Base-by-base conservation (phyloP, 2,113 vertebrate genomes). In the Willisornis vidua region DNA sequence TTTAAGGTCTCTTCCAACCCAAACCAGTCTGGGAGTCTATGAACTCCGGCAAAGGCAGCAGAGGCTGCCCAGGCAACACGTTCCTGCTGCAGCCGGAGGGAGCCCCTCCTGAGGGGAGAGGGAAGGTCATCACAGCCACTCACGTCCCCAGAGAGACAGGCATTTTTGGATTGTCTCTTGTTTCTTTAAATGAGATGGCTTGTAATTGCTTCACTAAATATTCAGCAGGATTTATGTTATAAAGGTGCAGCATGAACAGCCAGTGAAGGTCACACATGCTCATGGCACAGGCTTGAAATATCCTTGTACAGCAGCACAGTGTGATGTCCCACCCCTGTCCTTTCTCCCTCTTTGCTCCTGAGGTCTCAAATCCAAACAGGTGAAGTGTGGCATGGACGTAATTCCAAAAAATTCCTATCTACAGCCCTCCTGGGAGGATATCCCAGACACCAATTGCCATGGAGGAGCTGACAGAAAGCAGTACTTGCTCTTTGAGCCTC, bases 181-280 rank as follows among this genome's bases (percentile, higher is more conserved):
- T 94, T 96, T 93, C 95, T 90, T 77, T 90, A 96, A 96, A 93
- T 92, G 95, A 91, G 72, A 29, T 49, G 57, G 72, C 78, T 90
- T 93, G 88, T 95, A 95, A 96, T 93, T 95, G 90, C 95, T 84
- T 81, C 92, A 61, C 94, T 93, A 96, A 96, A 92, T 93, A 97
- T 94, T 86, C 95, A 95, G 94, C 11, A 92, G 95, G 92, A 96
- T 95, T 96, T 95, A 96, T 95, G 94, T 91, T 49, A 66, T 37
- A 75, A 80, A 94, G 95, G 83, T 86, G 94, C 95, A 74, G 26
- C 35, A 45, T 25, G 89, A 91, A 74, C 8, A 80, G 85, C 95
- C 95, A 88, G 90, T 23, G 72, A 96, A 97, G 94, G 96, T 95
- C 96, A 93, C 82, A 63, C 61, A 65, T 0, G 78, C 94, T 52